Evolutionary conservation across 2,888 invertebrate species (phyloP).

Genomic region (Drosophila neonasuta): DNA sequence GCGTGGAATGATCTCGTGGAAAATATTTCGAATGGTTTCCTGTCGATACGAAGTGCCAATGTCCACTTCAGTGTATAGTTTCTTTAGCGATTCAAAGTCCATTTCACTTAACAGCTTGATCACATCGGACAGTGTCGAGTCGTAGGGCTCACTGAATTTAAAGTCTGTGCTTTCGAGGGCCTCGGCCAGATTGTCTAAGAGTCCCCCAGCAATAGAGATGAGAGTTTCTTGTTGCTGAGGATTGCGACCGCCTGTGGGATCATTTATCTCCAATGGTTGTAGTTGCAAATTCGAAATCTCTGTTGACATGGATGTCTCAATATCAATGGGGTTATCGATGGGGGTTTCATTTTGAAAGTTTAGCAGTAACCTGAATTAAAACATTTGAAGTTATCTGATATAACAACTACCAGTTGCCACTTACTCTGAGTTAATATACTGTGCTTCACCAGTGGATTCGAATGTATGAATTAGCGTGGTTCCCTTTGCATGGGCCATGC

Average conservation of each 20-base stretch:
- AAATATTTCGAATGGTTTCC: slow-evolving; percentile 89
- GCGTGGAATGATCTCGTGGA: slow-evolving; percentile 88
- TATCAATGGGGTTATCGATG: slow-evolving; percentile 81
- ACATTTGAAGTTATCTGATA: neutral
- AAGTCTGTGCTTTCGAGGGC: slow-evolving; percentile 81
- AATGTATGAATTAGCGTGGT: slow-evolving; percentile 82
- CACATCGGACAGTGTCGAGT: slow-evolving; percentile 81
- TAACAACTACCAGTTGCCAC: slow-evolving; percentile 8
- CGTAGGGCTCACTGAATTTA: slow-evolving; percentile 81
- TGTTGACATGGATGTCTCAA: slow-evolving; percentile 81
- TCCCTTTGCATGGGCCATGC: slow-evolving; percentile 81
- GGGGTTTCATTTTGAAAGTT: slow-evolving; percentile 80
- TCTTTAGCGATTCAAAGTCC: slow-evolving; percentile 80
- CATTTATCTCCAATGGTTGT: slow-evolving; percentile 75
- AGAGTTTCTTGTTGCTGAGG: slow-evolving; percentile 80
- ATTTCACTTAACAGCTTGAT: slow-evolving; percentile 81
- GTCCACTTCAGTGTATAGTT: slow-evolving; percentile 84
- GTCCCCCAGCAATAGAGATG: slow-evolving; percentile 71
- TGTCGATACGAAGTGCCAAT: slow-evolving; percentile 89
- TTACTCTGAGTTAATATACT: slow-evolving; percentile 81
- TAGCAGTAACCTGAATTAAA: slow-evolving; percentile 70
- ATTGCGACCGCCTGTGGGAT: slow-evolving; percentile 82
- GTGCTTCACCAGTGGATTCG: slow-evolving; percentile 82
- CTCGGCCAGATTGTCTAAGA: slow-evolving; percentile 80
- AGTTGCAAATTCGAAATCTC: slow-evolving; percentile 75